These are phyloP conservation scores for Nemurella pictetii DNA, from an alignment of 2,888 invertebrate species.

Conservation along the genomic window DNA sequence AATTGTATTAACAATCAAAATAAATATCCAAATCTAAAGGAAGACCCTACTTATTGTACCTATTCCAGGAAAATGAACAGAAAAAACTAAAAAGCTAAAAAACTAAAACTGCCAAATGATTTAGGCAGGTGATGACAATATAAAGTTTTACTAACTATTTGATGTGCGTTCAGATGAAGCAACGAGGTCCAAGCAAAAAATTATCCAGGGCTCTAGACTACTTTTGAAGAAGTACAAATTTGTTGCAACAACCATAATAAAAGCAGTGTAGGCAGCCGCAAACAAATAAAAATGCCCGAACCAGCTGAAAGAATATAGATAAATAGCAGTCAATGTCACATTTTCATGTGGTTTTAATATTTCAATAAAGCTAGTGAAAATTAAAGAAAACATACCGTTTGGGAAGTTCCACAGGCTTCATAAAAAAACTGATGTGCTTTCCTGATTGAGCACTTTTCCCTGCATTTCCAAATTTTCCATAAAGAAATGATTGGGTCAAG, in stretches of 20 bases:
- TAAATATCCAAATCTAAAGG: not conserved
- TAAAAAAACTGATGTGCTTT: not conserved
- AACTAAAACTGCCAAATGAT: not conserved
- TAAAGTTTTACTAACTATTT: constrained; percentile 54
- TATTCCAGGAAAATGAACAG: not conserved
- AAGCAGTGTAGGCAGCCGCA: constrained; percentile 62
- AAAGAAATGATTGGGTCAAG: constrained; percentile 67
- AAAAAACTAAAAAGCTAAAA: not conserved
- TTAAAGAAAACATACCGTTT: constrained; percentile 57
- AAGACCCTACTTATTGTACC: not conserved
- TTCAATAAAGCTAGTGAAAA: constrained; percentile 3
- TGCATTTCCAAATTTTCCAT: constrained; percentile 71
- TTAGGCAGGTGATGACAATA: not conserved
- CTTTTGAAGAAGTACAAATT: constrained; percentile 57
- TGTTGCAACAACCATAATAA: constrained; percentile 56
- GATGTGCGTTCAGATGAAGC: constrained; percentile 52
- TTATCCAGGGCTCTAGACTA: constrained; percentile 56
- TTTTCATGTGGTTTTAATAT: not conserved
- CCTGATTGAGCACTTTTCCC: constrained; percentile 47
- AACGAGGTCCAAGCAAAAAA: constrained; percentile 55
- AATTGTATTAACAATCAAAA: constrained; percentile 45
- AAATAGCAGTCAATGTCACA: not conserved
- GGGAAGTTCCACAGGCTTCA: constrained; percentile 65
- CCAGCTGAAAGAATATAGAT: constrained; percentile 54
- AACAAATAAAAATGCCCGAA: constrained; percentile 81